Conservation (phyloP, 1,140 invertebrate species). For the Drosophila santomea region DNA sequence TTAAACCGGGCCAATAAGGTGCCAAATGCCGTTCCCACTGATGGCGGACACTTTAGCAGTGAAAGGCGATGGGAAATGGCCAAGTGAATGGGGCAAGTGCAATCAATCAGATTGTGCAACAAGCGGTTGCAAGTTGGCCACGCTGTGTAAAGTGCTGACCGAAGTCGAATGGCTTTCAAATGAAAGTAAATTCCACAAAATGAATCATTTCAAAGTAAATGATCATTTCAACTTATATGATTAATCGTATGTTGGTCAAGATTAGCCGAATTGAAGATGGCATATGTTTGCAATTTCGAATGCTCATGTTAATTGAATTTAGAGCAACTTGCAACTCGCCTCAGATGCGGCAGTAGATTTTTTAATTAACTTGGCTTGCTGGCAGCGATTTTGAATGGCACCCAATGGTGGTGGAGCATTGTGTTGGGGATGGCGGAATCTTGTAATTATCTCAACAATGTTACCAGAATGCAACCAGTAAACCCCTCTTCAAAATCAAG, state of each 20-base stretch:
- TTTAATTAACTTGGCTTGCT: conserved; percentile 48
- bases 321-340: neutral
- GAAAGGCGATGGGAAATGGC: conserved; percentile 11
- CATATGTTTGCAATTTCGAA: too few relatives aligned
- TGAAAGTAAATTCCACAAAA: neutral
- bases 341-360: conserved; percentile 42
- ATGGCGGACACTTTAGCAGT: conserved; percentile 35
- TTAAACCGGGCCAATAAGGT: conserved; percentile 39
- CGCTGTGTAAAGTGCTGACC: neutral
- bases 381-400: conserved; percentile 10
- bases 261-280: too few relatives aligned
- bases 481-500: conserved; percentile 33
- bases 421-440: conserved; percentile 24
- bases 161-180: conserved; percentile 5
- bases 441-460: conserved; percentile 61
- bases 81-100: conserved; percentile 1
- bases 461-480: conserved; percentile 5
- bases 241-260: neutral
- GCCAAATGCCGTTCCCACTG: conserved; percentile 36
- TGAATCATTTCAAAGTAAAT: neutral
- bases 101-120: conserved; percentile 45
- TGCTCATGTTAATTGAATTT: too few relatives aligned
- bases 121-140: conserved; percentile 30
- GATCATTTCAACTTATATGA: too few relatives aligned
- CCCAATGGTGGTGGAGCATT: neutral